Conservation (phyloP, 2,113 vertebrate genomes). For the Aramus guarauna region DNA sequence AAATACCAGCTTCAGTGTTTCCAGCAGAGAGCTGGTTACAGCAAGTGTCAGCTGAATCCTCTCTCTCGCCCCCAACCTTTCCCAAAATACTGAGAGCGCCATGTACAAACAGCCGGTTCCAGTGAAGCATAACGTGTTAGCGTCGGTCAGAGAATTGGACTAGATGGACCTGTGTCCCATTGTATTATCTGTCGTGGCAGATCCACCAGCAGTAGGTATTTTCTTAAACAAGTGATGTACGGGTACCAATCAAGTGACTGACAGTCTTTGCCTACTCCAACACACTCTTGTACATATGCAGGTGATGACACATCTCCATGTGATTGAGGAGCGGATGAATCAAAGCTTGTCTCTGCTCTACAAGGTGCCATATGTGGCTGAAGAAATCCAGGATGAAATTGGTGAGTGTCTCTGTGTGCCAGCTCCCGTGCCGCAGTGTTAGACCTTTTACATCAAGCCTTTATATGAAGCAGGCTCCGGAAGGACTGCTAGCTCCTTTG, state of each 20-base stretch:
- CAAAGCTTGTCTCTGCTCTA: constrained; percentile 96
- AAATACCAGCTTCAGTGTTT: background rate
- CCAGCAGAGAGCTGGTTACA: background rate
- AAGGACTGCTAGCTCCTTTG: background rate
- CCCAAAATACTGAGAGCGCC: background rate
- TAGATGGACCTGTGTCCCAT: background rate
- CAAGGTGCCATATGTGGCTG: constrained; percentile 94
- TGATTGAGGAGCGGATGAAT: constrained; percentile 98
- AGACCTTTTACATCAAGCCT: background rate
- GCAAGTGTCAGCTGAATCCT: background rate
- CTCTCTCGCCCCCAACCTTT: background rate
- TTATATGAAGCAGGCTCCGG: background rate
- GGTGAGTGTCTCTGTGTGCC: constrained; percentile 76
- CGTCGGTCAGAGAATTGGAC: background rate
- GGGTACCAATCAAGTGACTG: background rate
- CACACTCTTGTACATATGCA: constrained; percentile 33
- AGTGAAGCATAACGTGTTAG: fast-evolving
- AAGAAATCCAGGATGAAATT: constrained; percentile 94
- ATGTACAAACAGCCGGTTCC: fast-evolving
- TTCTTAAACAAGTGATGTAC: background rate
- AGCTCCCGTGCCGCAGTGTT: background rate
- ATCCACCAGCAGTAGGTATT: background rate
- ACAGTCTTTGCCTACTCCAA: background rate
- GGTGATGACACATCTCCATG: constrained; percentile 98
- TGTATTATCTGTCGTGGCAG: background rate